Conservation (phyloP, 2,113 vertebrate species). For the Laticauda colubrina region DNA sequence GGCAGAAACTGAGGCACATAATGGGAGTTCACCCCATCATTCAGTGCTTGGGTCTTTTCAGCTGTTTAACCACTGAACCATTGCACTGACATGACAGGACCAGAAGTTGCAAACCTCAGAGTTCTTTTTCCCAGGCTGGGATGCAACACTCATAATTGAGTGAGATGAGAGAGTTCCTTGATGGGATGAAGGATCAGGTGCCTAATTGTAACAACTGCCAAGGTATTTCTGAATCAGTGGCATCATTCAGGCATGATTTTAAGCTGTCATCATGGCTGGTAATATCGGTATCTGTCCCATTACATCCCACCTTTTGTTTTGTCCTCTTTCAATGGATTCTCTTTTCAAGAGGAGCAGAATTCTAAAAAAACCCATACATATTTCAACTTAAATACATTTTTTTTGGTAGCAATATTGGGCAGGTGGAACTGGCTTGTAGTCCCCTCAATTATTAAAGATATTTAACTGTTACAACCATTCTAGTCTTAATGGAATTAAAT, state of each 20-base stretch:
- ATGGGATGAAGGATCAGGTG: not conserved
- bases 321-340: not conserved
- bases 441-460: not conserved
- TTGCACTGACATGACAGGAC: not conserved
- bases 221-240: not conserved
- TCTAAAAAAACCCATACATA: not conserved
- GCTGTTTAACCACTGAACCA: not conserved
- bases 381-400: not conserved
- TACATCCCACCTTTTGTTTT: not conserved
- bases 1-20: not conserved
- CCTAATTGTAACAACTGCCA: not conserved
- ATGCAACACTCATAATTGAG: not conserved
- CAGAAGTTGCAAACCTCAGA: not conserved
- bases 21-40: not conserved
- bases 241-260: not conserved
- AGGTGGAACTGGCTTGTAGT: not conserved
- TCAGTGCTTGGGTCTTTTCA: not conserved
- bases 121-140: not conserved
- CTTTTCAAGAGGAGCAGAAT: not conserved
- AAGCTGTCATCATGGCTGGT: not conserved
- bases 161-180: not conserved
- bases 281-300: not conserved
- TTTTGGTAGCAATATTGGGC: not conserved
- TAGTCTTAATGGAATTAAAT: constrained; percentile 12
- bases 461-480: constrained; percentile 6